Evolutionary conservation across 2,888 invertebrate species (phyloP).

Genomic region (Mythimna vitellina): DNA sequence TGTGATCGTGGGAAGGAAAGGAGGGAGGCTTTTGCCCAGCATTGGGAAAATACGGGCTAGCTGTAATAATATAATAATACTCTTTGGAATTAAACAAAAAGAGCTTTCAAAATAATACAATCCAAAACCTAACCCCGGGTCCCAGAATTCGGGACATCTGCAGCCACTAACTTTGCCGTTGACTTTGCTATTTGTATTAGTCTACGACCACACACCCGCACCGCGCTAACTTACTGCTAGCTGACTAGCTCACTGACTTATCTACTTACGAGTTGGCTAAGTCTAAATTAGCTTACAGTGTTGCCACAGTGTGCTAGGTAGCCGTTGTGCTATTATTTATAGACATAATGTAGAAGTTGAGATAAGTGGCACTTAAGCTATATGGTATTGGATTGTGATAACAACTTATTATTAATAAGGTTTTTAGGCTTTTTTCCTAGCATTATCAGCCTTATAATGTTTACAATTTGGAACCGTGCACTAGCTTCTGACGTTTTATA

Average conservation of each 20-base stretch:
- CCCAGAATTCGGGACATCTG: slow-evolving; percentile 47
- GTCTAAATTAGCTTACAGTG: slow-evolving; percentile 62
- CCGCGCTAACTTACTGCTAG: slow-evolving; percentile 59
- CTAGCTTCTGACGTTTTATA: too few relatives aligned
- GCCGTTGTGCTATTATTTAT: slow-evolving; percentile 26
- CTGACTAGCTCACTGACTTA: slow-evolving; percentile 64
- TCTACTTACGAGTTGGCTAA: slow-evolving; percentile 64
- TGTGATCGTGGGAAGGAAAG: too few relatives aligned
- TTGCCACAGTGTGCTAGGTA: slow-evolving; percentile 44
- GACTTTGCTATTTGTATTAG: slow-evolving; percentile 61
- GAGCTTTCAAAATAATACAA: slow-evolving; percentile 1
- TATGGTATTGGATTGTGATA: not conserved
- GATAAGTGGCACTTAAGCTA: not conserved
- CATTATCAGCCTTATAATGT: not conserved
- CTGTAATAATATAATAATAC: not conserved
- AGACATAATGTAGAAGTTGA: slow-evolving; percentile 4
- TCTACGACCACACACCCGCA: slow-evolving; percentile 52
- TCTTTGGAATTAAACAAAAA: not conserved
- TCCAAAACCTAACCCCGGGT: slow-evolving; percentile 15
- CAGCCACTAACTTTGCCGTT: slow-evolving; percentile 46
- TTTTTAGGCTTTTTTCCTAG: not conserved
- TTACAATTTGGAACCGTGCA: too few relatives aligned
- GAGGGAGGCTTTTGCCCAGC: too few relatives aligned
- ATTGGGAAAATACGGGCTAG: too few relatives aligned
- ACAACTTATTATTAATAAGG: not conserved